phyloP scores from a whole-genome alignment of 2,797 vertebrate species.

The Sus cebifrons region DNA sequence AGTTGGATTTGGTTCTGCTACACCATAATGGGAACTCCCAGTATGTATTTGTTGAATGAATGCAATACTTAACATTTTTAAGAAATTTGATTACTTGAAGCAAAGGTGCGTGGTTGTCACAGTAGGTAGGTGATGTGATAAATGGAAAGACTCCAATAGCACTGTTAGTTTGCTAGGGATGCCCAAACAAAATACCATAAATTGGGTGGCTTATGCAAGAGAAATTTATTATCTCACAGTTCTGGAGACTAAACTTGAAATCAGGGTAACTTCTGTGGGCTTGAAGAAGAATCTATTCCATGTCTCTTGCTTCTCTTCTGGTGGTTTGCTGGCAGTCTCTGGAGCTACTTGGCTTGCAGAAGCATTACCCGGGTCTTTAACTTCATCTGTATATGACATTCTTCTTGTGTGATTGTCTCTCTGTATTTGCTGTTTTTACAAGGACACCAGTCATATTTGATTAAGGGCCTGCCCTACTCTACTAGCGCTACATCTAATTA shows the following conservation, averaged over 20 bases:
- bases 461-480: background rate
- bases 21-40: too few relatives aligned
- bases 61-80: background rate
- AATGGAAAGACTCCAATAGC: background rate
- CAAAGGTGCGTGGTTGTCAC: background rate
- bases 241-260: background rate
- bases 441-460: background rate
- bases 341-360: background rate
- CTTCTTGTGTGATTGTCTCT: background rate
- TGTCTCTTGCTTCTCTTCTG: background rate
- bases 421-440: background rate
- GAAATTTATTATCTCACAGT: background rate
- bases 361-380: background rate
- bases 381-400: background rate
- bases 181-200: background rate
- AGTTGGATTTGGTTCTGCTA: too few relatives aligned
- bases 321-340: background rate
- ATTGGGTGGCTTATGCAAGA: background rate
- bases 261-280: background rate
- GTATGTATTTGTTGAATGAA: conserved; percentile 9
- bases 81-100: conserved; percentile 28
- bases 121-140: background rate
- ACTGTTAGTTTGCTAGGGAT: background rate
- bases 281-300: background rate
- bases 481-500: background rate